Base-by-base conservation (phyloP, 2,888 invertebrate genomes). In the Mantis religiosa region DNA sequence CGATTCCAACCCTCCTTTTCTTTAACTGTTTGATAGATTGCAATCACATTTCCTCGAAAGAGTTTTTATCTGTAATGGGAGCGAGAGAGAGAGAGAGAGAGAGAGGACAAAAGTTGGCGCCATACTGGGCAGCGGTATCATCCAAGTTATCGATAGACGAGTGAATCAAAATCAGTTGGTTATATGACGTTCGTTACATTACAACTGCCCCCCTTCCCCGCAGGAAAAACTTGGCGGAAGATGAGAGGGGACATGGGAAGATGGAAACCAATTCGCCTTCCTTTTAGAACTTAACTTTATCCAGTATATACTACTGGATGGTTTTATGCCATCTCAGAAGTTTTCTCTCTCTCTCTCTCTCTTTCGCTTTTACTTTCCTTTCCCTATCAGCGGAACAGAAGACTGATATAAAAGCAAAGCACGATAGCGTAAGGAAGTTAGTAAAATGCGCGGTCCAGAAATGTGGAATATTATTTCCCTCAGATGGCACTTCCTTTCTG, bases 121-220 rank as follows among this genome's bases (percentile, higher is more conserved):
- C 88, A 27, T 54, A 71, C 47, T 84, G 88, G 28, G 83, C 88
- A 84, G 88, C 83, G 28, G 83, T 83, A 84, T 83, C 83, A 88
- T 88, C 88, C 83, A 88, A 88, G 47, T 88, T 88, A 88, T 84
- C 83, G 54, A 88, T 84, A 88, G 88, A 84, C 83, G 47, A 71
- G 83, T 88, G 88, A 88, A 88, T 88, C 88, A 84, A 88, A 84
- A 83, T 88, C 88, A 83, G 47, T 88, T 88, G 87, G 87, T 87
- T 87, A 87, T 87, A 87, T 87, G 87, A 87, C 87, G 87, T 84
- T 84, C 84, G 84, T 87, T 82, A 85, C 85, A 85, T 85, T 85
- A 85, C 85, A 47, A 71, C 54, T 71, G 54, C 25, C 54, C 54
- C 82, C 30, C 30, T 82, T 4, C 54, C 54, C 87, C 82, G 54